Conservation (phyloP, 2,888 invertebrate species). For the Peribatodes rhomboidaria region DNA sequence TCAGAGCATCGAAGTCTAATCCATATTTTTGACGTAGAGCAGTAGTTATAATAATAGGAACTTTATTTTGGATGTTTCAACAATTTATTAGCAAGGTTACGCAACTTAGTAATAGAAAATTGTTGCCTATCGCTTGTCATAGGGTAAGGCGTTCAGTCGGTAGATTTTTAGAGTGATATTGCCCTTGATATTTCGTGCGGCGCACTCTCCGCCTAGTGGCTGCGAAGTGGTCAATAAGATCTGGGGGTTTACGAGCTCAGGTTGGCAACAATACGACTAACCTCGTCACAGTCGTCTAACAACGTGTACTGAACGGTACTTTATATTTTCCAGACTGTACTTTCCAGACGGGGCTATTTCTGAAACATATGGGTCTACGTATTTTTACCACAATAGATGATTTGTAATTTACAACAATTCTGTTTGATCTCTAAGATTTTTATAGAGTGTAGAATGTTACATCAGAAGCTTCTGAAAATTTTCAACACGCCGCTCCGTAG, state of each 20-base stretch:
- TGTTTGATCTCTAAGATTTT: constrained; percentile 21
- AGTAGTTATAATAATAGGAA: constrained; percentile 9
- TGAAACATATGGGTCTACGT: constrained; percentile 67
- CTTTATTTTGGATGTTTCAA: constrained; percentile 14
- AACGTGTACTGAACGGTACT: constrained; percentile 36
- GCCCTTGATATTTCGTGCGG: constrained; percentile 36
- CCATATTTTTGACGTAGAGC: constrained; percentile 11
- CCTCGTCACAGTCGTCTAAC: constrained; percentile 42
- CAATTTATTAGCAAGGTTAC: constrained; percentile 23
- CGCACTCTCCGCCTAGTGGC: constrained; percentile 34
- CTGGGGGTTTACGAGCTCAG: constrained; percentile 43
- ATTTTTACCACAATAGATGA: constrained; percentile 66
- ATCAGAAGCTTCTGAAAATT: constrained; percentile 3
- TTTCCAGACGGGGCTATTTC: constrained; percentile 67
- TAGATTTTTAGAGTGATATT: constrained; percentile 14
- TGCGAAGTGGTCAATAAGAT: constrained; percentile 45
- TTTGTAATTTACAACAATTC: constrained; percentile 18
- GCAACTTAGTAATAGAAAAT: constrained; percentile 9
- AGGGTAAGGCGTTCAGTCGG: constrained; percentile 1
- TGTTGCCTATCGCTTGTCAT: constrained; percentile 10
- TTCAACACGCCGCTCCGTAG: constrained; percentile 1
- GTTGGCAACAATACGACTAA: constrained; percentile 46
- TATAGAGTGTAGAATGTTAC: constrained; percentile 16
- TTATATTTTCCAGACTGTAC: constrained; percentile 58
- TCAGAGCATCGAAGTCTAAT: constrained; percentile 1